Evolutionary conservation across 2,888 invertebrate genomes (phyloP), one percentile per base, ranked within the genome.

Genomic region (Stenichneumon culpator): DNA sequence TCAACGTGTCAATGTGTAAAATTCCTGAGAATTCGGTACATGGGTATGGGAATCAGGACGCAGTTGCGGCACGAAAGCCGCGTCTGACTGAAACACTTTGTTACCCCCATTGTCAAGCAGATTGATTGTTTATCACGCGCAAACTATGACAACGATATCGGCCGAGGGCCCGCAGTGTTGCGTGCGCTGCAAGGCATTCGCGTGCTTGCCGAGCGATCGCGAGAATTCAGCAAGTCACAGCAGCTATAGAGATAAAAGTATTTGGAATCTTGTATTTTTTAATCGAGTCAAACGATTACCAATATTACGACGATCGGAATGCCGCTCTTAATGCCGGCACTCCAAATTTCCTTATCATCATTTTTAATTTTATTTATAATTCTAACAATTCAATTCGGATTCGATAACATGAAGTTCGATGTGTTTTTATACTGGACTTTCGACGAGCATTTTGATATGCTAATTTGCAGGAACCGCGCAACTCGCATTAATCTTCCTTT

Each of bases 311-410:
- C 11, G 16, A 36, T 25, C 16, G 9, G 57, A 77, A 63, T 47
- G 11, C 50, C 7, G 44, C 32, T 32, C 50, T n/a, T 39, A 65
- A 54, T 11, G 6, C 16, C 47, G 47, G 54, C 65, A 22, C n/a
- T 52, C 5, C 28, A 4, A 3, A 5, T 47, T 39, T 68, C 50
- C 32, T 68, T 57, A 73, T 74, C 67, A 9, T 32, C 54, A 4
- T 32, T 54, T 70, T 39, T 80, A 22, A 22, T 22, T 47, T 54
- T n/a, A 44, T 70, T 80, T 77, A 50, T 80, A 70, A 85, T 70
- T 87, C 78, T 84, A 87, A 86, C 74, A 86, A 83, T 87, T 87
- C 81, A 82, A 86, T 87, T 86, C 86, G 87, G 86, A 83, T 84
- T 86, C 69, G 80, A 86, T 87, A 86, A 84, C 84, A 82, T 75